These are phyloP conservation scores for Harpalus rubripes DNA, from an alignment of 2,888 invertebrate species.

Conservation along the genomic window DNA sequence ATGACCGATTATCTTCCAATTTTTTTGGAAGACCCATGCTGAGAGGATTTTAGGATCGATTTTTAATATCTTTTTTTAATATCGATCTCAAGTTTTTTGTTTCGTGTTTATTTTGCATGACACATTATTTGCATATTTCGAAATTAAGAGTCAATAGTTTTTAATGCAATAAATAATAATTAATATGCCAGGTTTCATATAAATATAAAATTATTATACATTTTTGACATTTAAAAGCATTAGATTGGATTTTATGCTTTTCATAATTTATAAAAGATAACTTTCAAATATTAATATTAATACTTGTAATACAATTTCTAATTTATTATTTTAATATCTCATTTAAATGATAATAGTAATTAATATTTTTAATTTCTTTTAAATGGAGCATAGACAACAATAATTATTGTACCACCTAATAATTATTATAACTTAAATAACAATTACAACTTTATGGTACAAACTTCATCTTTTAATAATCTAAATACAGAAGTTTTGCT, in stretches of 20 bases:
- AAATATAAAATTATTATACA: not conserved
- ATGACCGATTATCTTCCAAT: slow-evolving; percentile 7
- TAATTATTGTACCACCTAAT: not conserved
- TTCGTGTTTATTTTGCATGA: not conserved
- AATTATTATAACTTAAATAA: not conserved
- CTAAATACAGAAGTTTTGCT: no score
- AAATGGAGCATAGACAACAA: not conserved
- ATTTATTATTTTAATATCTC: not conserved
- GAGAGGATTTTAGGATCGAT: not conserved
- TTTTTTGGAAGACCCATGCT: slow-evolving; percentile 46
- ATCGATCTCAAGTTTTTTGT: not conserved
- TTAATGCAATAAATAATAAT: no score
- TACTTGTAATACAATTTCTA: not conserved
- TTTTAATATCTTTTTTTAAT: slow-evolving; percentile 14
- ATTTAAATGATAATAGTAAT: slow-evolving; percentile 4
- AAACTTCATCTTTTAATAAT: no score
- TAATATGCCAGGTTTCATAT: not conserved
- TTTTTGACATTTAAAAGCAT: not conserved
- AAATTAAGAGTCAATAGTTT: no score
- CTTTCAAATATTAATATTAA: slow-evolving; percentile 7
- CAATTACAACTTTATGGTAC: no score
- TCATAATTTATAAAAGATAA: slow-evolving; percentile 5
- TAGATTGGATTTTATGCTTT: not conserved
- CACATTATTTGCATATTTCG: no score
- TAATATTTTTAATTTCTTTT: not conserved